phyloP scores from a whole-genome alignment of 2,888 invertebrate species.

The Cheilosia soror region DNA sequence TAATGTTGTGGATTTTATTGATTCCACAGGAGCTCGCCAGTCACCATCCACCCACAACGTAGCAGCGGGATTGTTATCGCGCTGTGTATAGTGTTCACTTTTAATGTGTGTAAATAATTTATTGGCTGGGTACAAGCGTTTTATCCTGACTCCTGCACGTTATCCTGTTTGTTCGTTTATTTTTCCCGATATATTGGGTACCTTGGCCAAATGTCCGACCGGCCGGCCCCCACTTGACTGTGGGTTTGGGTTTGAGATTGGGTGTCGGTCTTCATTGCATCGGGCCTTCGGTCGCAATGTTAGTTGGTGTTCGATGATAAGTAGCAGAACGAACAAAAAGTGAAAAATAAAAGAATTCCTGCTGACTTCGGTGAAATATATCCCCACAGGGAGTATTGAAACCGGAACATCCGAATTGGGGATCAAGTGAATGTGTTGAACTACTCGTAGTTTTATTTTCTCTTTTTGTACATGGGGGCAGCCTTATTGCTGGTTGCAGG shows the following conservation, averaged over 20 bases:
- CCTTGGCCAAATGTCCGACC: background rate
- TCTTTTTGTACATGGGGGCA: background rate
- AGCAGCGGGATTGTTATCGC: slow-evolving; percentile 41
- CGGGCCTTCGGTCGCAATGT: slow-evolving; percentile 29
- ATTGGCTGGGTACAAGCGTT: slow-evolving; percentile 62
- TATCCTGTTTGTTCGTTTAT: slow-evolving; percentile 52
- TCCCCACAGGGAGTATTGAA: slow-evolving; percentile 45
- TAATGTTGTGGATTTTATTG: slow-evolving; percentile 64
- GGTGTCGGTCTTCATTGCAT: slow-evolving; percentile 25
- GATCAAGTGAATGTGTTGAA: slow-evolving; percentile 63
- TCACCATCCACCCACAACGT: background rate
- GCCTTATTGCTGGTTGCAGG: background rate
- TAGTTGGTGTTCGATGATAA: slow-evolving; percentile 56
- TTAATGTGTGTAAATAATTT: slow-evolving; percentile 75
- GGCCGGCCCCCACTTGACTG: background rate
- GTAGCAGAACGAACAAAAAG: slow-evolving; percentile 35
- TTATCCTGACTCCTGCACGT: slow-evolving; percentile 63
- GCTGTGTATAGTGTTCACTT: slow-evolving; percentile 57
- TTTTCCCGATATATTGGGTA: slow-evolving; percentile 37
- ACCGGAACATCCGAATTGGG: slow-evolving; percentile 66
- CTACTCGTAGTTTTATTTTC: slow-evolving; percentile 26
- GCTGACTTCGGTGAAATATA: slow-evolving; percentile 62
- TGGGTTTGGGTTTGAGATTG: slow-evolving; percentile 2
- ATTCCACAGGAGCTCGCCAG: slow-evolving; percentile 30
- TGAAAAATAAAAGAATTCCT: slow-evolving; percentile 12